Base-by-base conservation (phyloP, 2,888 invertebrate species). In the Chrysomela aeneicollis region DNA sequence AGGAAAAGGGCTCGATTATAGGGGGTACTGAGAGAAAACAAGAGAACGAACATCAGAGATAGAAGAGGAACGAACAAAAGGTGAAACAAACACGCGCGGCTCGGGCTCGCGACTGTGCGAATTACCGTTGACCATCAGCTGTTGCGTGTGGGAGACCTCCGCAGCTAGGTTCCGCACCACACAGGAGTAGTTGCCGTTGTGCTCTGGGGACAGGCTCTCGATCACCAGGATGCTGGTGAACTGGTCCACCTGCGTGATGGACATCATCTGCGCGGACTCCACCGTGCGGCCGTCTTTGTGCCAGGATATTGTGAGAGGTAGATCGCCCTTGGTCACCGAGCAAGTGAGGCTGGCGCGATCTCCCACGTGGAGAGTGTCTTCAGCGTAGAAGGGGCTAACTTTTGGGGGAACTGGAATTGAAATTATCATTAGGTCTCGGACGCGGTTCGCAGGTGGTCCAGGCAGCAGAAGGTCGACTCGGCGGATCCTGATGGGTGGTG, bases 1-100 rank as follows among this genome's bases (percentile, higher is more conserved):
- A 92, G 86, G 87, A 88, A 88, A 92, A 92, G 85, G 92, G 90
- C 87, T 91, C 91, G 88, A 92, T 91, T 86, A 90, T 90, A 85
- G 92, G 92, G 85, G 92, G 92, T 87, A 92, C 92, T 92, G 89
- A 81, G 80, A 81, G 79, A 72, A 70, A 74, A 78, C 67, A 79
- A 81, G 79, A 82, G 84, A 86, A 86, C 84, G 85, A 84, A 85
- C 85, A 85, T 85, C 84, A 86, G 85, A 85, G 82, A 85, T 82
- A 65, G 70, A 68, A 85, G 85, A 85, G 84, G 84, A 85, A 57
- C 66, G 59, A 85, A 53, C 66, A 59, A 66, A 52, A 59, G 64
- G 68, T 71, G 50, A 64, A 82, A 71, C 65, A 71, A 81, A 3
- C 26, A 81, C 78, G 77, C 79, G 80, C 78, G 79, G 73, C 79